Percentiles rank a stretch among this genome's conserved stretches.
Evolutionary conservation across 2,888 invertebrate genomes (phyloP).

Genomic region (Cantharis flavilabris): DNA sequence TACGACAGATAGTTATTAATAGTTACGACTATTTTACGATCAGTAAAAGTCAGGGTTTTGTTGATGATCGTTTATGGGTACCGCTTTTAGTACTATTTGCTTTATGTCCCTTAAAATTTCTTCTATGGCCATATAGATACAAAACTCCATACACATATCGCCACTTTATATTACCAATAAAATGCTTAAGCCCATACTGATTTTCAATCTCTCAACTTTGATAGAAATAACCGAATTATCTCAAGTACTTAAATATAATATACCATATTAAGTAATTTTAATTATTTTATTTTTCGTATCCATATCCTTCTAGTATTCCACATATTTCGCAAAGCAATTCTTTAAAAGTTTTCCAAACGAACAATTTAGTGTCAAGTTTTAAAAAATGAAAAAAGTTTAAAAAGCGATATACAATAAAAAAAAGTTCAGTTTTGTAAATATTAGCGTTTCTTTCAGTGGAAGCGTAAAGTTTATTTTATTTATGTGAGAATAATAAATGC

Average conservation of each 20-base stretch:
- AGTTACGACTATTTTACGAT: slow-evolving; percentile 62
- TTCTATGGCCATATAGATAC: not conserved
- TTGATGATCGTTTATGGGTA: slow-evolving; percentile 43
- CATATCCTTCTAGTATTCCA: no score
- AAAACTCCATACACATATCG: not conserved
- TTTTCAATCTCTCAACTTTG: not conserved
- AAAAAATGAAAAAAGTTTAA: not conserved
- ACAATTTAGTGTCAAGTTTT: not conserved
- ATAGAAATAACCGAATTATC: not conserved
- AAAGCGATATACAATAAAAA: slow-evolving; percentile 1
- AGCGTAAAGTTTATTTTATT: slow-evolving; percentile 15
- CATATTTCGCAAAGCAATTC: no score
- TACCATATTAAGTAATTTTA: no score
- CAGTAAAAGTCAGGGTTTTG: slow-evolving; percentile 58
- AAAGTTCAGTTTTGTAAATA: slow-evolving; percentile 16
- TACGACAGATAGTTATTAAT: slow-evolving; percentile 63
- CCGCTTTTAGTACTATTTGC: slow-evolving; percentile 36
- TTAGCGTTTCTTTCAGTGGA: slow-evolving; percentile 15
- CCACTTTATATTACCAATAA: not conserved
- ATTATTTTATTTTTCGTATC: no score
- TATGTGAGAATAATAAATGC: slow-evolving; percentile 25
- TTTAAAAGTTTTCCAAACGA: not conserved
- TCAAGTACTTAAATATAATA: not conserved
- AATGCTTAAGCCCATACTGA: not conserved
- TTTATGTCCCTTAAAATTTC: slow-evolving; percentile 23